Evolutionary conservation across 2,888 invertebrate species (phyloP).

Genomic region (Danaus chrysippus): DNA sequence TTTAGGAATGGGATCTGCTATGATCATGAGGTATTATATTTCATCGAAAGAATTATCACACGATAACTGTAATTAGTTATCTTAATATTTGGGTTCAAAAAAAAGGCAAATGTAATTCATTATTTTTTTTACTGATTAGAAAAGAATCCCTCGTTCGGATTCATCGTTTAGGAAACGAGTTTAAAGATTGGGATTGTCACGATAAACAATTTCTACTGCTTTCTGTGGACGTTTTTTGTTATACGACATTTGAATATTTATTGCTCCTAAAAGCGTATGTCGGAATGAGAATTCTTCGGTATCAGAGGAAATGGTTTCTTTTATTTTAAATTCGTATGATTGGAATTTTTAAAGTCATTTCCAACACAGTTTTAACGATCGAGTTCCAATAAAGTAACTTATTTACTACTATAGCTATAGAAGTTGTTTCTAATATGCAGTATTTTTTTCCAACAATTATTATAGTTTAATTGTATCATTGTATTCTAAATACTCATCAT

Average conservation of each 20-base stretch:
- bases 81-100: no score
- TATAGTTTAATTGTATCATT: no score
- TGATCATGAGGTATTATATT: no score
- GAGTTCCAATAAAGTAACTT: no score
- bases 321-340: conserved; percentile 16
- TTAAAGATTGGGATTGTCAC: conserved; percentile 26
- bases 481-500: neutral
- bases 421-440: no score
- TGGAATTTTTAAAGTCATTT: conserved; percentile 11
- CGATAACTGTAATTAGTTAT: no score
- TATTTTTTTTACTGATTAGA: neutral
- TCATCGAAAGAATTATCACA: no score
- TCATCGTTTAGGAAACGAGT: conserved; percentile 27
- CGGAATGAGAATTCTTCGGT: conserved; percentile 28
- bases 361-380: no score
- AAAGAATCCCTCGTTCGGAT: conserved; percentile 4
- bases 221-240: conserved; percentile 36
- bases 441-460: no score
- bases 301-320: conserved; percentile 26
- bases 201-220: conserved; percentile 22
- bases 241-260: conserved; percentile 55
- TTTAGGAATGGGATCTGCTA: neutral
- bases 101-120: no score
- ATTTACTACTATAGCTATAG: no score
- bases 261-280: conserved; percentile 49